Evolutionary conservation across 2,113 vertebrate species (phyloP).

Genomic region (Pithys albifrons): DNA sequence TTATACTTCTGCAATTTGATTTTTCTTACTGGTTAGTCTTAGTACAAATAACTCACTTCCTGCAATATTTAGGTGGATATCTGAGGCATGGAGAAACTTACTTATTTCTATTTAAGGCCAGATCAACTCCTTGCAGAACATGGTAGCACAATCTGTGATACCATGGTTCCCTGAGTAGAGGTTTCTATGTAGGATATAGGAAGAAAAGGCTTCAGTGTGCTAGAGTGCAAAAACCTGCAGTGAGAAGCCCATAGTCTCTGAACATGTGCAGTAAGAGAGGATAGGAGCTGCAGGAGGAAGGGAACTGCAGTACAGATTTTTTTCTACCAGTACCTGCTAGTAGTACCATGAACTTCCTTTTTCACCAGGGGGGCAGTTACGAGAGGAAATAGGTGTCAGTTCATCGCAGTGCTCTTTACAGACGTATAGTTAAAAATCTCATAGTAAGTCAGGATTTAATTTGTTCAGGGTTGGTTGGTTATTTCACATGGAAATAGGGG

Average conservation of each 20-base stretch:
- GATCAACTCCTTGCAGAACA: not conserved
- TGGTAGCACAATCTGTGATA: too few species aligned
- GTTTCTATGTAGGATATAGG: rapidly evolving
- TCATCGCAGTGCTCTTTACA: not conserved
- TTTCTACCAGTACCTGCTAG: not conserved
- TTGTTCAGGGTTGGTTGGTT: not conserved
- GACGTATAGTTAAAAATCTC: not conserved
- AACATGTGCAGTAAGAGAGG: not conserved
- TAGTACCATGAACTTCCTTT: not conserved
- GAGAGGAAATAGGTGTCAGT: not conserved
- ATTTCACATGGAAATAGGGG: not conserved
- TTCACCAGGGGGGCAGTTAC: not conserved
- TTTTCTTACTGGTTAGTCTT: not conserved
- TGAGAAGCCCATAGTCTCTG: rapidly evolving
- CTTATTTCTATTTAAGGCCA: not conserved
- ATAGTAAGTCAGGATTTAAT: not conserved
- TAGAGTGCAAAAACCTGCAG: not conserved
- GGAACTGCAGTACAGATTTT: not conserved
- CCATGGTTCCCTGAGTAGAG: rapidly evolving
- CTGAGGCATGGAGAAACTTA: not conserved
- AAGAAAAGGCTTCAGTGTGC: not conserved
- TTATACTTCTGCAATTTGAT: not conserved
- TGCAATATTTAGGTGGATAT: rapidly evolving
- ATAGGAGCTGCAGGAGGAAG: not conserved
- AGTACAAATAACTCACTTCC: not conserved